Base-by-base conservation (phyloP, 2,113 vertebrate genomes). In the Artemisiospiza belli region DNA sequence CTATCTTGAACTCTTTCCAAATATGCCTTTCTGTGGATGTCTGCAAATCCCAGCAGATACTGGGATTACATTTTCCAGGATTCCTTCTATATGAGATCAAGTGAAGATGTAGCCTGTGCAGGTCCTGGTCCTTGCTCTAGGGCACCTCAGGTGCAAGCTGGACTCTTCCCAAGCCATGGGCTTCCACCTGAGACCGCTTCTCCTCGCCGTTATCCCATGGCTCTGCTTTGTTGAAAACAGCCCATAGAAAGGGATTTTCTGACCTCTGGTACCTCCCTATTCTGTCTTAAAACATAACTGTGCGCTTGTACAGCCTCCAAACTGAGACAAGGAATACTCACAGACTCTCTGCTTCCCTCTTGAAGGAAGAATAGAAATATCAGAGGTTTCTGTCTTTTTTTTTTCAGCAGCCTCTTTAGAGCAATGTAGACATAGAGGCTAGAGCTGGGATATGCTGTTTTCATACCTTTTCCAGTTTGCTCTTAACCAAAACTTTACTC, bases 1-100 rank as follows among this genome's bases (percentile, higher is more conserved):
- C 43, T 81, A 5, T 63, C 68, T 90, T 92, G 52, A 46, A 11
- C 7, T 41, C 35, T 61, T 90, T 96, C 66, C 90, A 92, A 90
- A 70, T 83, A 89, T 12, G 44, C 44, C 73, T 96, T 95, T 90
- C 89, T 73, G 9, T 83, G 57, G 57, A 92, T 52, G 55, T 83
- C 83, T 86, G 41, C 33, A 95, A 92, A 94, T 94, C 92, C 66
- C 92, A 90, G 79, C 27, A 90, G 83, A 81, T 83, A 52, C 35
- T 43, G 33, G 64, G 76, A 75, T 90, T 81, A 63, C 8, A 2
- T 95, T 93, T 90, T 87, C 52, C 64, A 82, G 79, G 44, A 96
- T 96, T 94, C 90, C 61, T 87, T 89, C 79, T 90, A 52, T 54
- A 64, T 94, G 88, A 94, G 76, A 61, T 90, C 1, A 5, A 86